These are phyloP conservation scores for Phalanger gymnotis DNA, from an alignment of 2,797 vertebrate genomes.

Conservation along the genomic window DNA sequence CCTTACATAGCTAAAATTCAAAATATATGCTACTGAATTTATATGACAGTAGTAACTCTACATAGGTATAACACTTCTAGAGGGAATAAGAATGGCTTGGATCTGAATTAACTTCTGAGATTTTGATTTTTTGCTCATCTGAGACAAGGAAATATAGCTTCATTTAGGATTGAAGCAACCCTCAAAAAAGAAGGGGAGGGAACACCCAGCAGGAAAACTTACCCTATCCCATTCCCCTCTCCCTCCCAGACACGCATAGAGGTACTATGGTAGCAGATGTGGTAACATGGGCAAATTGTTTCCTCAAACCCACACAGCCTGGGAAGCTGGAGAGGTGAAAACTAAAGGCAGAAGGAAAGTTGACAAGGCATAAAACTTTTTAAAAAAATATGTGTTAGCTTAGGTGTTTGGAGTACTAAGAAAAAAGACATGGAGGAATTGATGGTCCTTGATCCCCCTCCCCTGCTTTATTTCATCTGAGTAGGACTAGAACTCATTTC, in stretches of 20 bases:
- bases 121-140: background rate
- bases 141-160: background rate
- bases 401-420: background rate
- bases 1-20: conserved; percentile 47
- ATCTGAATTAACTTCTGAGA: background rate
- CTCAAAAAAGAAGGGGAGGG: background rate
- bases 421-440: background rate
- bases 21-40: conserved; percentile 40
- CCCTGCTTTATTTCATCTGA: background rate
- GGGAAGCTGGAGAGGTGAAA: background rate
- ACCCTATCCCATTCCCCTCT: background rate
- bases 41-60: background rate
- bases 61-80: background rate
- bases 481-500: background rate
- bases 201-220: background rate
- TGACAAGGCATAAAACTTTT: background rate
- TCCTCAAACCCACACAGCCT: background rate
- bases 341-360: background rate
- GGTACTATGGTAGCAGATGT: background rate
- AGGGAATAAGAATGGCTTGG: background rate
- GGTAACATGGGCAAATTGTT: background rate
- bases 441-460: background rate
- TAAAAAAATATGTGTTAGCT: background rate
- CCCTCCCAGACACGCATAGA: background rate
- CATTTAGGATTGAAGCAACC: background rate